These are phyloP conservation scores for Chelon auratus DNA, from an alignment of 2,797 vertebrate genomes.

Conservation along the genomic window DNA sequence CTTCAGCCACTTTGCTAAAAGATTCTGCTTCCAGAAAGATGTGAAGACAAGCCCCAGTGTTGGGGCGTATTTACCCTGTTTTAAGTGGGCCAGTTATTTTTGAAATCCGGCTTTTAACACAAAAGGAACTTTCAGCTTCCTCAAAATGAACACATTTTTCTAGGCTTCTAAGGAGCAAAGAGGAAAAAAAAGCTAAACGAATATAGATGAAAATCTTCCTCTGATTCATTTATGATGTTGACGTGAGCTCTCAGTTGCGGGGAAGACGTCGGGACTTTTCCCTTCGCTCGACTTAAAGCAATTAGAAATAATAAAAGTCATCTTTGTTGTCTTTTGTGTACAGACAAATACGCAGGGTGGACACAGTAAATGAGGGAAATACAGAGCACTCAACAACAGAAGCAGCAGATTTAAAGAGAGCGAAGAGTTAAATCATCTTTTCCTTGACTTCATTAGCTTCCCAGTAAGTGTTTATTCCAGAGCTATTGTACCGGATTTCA, in stretches of 20 bases:
- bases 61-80: slow-evolving; percentile 36
- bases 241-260: background rate
- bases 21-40: slow-evolving; percentile 38
- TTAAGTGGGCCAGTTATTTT: slow-evolving; percentile 30
- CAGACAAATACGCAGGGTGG: background rate
- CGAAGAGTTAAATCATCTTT: background rate
- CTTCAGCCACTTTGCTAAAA: slow-evolving; percentile 25
- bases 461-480: background rate
- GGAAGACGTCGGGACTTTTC: slow-evolving; percentile 10
- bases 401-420: background rate
- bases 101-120: slow-evolving; percentile 13
- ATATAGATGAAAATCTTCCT: slow-evolving; percentile 3
- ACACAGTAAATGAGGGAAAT: background rate
- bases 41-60: slow-evolving; percentile 27
- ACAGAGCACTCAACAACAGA: background rate
- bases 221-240: background rate
- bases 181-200: slow-evolving; percentile 12
- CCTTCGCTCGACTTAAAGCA: background rate
- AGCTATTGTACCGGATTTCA: slow-evolving; percentile 6
- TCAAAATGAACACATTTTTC: slow-evolving; percentile 17
- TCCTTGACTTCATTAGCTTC: background rate
- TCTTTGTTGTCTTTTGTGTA: slow-evolving; percentile 20
- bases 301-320: background rate
- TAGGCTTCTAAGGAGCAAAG: background rate
- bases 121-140: slow-evolving; percentile 18